Base-by-base conservation (phyloP, 2,888 invertebrate species). In the Euplexia lucipara region DNA sequence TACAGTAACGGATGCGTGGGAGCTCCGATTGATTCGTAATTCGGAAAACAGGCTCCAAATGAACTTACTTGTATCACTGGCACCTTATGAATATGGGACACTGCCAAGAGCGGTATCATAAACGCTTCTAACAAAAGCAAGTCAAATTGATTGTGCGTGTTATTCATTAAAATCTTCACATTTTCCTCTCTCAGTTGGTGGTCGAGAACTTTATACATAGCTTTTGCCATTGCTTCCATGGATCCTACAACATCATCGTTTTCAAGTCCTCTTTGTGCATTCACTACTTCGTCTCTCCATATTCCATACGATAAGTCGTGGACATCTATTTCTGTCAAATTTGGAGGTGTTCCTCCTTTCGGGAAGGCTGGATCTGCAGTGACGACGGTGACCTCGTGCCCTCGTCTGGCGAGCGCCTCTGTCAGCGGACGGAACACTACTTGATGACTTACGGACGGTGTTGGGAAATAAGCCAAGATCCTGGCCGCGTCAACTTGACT, bases 381-480 rank as follows among this genome's bases (percentile, higher is more conserved):
- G 1, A 95, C 67, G 0, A 94, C 84, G 0, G 90, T 85, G 0
- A 96, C 75, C 56, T 95, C 86, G 61, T 96, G 96, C 0, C 95
- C 95, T 26, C 91, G 84, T 39, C 79, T 86, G 0, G 87, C 87
- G 14, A 96, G 81, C 41, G 92, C 92, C 8, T 88, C 82, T 5
- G 88, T 88, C 4, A 95, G 60, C 1, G 89, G 84, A 22, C 90
- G 85, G 60, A 88, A 94, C 0, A 92, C 89, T 0, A 92, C 82
- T 81, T 95, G 95, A 70, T 95, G 95, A 59, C 95, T 95, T 37
- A 93, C 86, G 0, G 93, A 92, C 2, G 95, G 90, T 7, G 83
- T 78, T 1, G 95, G 88, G 35, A 91, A 83, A 0, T 93, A 71
- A 7, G 56, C 81, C 9, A 85, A 59, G 16, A 85, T 84, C 67